Percentiles rank a stretch among this genome's conserved stretches.
Evolutionary conservation across 1,140 invertebrate species (phyloP).

Genomic region (Myzus persicae): DNA sequence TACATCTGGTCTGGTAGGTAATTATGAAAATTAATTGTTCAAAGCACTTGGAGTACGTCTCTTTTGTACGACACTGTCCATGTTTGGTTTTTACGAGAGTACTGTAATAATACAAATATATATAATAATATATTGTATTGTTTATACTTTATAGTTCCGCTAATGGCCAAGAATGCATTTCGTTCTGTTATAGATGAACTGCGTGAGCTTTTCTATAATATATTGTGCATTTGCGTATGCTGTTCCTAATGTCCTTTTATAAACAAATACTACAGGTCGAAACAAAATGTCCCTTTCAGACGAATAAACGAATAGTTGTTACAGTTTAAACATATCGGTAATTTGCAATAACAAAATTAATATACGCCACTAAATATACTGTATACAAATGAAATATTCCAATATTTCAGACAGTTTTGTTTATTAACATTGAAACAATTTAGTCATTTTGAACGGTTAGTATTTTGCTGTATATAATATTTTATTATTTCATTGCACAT

Average conservation of each 20-base stretch:
- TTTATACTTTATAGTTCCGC: not conserved
- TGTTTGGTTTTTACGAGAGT: not conserved
- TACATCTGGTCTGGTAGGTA: not conserved
- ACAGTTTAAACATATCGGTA: not conserved
- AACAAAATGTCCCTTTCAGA: not conserved
- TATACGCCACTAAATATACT: not conserved
- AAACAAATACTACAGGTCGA: not conserved
- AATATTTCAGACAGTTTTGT: not conserved
- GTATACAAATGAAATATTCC: not conserved
- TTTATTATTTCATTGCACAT: not conserved
- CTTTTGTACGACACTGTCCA: not conserved
- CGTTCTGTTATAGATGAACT: not conserved
- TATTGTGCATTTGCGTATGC: not conserved
- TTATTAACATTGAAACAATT: not conserved
- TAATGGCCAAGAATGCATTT: not conserved
- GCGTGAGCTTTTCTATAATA: not conserved
- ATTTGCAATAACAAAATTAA: not conserved
- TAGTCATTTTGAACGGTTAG: not conserved
- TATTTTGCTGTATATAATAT: not conserved
- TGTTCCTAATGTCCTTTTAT: not conserved
- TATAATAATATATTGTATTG: not conserved
- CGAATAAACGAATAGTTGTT: not conserved
- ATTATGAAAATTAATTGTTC: not conserved
- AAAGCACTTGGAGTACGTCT: not conserved
- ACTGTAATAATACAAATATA: not conserved